phyloP scores from a whole-genome alignment of 1,140 invertebrate genomes.

The Drosophila bipectinata region DNA sequence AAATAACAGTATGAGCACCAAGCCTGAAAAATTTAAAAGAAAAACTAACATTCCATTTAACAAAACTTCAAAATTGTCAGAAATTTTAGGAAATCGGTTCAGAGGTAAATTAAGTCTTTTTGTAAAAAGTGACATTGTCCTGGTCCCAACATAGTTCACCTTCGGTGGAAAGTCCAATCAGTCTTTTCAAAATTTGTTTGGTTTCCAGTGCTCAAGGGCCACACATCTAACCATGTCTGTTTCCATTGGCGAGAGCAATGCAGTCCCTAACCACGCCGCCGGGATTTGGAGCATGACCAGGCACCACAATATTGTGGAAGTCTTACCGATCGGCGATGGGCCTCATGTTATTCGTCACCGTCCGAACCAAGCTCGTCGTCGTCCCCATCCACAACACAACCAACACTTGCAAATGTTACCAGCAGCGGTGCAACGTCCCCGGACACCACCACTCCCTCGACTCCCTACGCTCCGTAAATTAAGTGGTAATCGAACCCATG shows the following conservation, averaged over 20 bases:
- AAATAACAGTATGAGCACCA: no score
- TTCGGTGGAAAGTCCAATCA: constrained; percentile 2
- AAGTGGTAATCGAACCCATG: background rate
- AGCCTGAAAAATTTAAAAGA: no score
- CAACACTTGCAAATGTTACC: background rate
- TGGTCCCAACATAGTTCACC: constrained; percentile 8
- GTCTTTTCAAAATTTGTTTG: constrained; percentile 12
- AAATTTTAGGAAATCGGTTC: background rate
- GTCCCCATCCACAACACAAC: background rate
- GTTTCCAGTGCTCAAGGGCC: constrained; percentile 1
- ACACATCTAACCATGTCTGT: constrained; percentile 6
- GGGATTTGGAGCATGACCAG: constrained; percentile 8
- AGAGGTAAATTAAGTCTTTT: background rate
- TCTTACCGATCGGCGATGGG: constrained; percentile 26
- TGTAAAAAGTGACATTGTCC: background rate
- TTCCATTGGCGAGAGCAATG: constrained; percentile 1
- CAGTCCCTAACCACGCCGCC: background rate
- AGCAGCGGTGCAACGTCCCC: constrained; percentile 4
- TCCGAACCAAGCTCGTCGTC: background rate
- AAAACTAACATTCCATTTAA: background rate
- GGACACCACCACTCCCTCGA: background rate
- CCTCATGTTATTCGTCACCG: background rate
- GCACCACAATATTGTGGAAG: constrained; percentile 7
- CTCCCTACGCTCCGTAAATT: constrained; percentile 8
- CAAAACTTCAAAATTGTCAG: background rate